Conservation (phyloP, 1,140 invertebrate genomes). For the Drosophila nigromelanica region DNA sequence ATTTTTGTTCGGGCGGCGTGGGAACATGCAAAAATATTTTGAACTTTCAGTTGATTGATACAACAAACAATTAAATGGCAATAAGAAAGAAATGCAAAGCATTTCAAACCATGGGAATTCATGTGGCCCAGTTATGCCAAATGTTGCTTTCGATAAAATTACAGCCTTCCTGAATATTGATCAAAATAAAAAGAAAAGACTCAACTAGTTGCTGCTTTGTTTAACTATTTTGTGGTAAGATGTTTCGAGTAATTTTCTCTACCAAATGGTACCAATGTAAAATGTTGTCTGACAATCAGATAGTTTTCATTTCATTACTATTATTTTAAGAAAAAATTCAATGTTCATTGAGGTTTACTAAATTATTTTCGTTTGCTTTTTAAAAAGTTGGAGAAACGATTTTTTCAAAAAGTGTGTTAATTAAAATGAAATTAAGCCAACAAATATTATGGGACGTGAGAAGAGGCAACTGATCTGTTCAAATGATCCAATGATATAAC, state of each 20-base stretch:
- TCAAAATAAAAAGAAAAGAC: too few relatives aligned
- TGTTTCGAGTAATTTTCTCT: too few relatives aligned
- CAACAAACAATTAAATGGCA: constrained; percentile 43
- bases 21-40: constrained; percentile 35
- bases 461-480: constrained; percentile 42
- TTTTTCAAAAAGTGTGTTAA: constrained; percentile 48
- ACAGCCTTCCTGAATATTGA: too few relatives aligned
- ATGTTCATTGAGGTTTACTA: too few relatives aligned
- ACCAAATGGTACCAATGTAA: too few relatives aligned
- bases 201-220: too few relatives aligned
- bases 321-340: not conserved
- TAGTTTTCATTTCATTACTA: not conserved
- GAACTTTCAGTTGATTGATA: constrained; percentile 43
- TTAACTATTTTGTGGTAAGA: too few relatives aligned
- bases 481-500: constrained; percentile 42
- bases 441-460: constrained; percentile 48
- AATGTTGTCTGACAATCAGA: too few relatives aligned
- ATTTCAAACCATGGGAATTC: constrained; percentile 22
- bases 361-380: not conserved
- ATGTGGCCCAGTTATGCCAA: constrained; percentile 2
- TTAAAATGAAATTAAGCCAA: constrained; percentile 69
- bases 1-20: constrained; percentile 28
- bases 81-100: constrained; percentile 26
- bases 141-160: too few relatives aligned
- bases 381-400: too few relatives aligned